Base-by-base conservation (phyloP, 1,140 invertebrate genomes). In the Drosophila mojavensis region DNA sequence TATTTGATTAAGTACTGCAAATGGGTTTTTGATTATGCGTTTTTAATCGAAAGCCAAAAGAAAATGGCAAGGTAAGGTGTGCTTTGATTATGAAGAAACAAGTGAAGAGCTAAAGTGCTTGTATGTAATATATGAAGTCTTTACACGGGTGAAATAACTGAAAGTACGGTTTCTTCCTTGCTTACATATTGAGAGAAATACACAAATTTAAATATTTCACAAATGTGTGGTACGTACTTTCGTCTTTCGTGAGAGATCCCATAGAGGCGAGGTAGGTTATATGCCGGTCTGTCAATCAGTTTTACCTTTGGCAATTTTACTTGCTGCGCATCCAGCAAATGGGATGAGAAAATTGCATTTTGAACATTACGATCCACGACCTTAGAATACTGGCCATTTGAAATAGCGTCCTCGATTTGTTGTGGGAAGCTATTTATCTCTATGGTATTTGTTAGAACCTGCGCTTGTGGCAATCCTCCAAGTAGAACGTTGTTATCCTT, bases 261-360 rank as follows among this genome's bases (percentile, higher is more conserved):
- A 89, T 95, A 96, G 63, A 94, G 92, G 79, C 96, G 93, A 11
- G 95, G 94, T 91, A 96, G 96, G 75, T 94, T 95, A 92, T 93
- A 97, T 24, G 94, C 94, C 47, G 96, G 96, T 81, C 95, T 94
- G 36, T 94, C 83, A 6, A 94, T 93, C 88, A 97, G 94, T 92
- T 95, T 95, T 1, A 94, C 93, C 93, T 95, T 96, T 9, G 96
- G 96, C 51, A 98, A 91, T 84, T 95, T 95, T 66, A 95, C 93
- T 91, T 97, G 96, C 81, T 96, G 93, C 39, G 96, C 94, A 93
- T 98, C 97, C 93, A 96, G 97, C 53, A 97, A 92, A 88, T 95
- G 95, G 1, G 96, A 94, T 61, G 94, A 94, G 69, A 95, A 91
- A 60, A 97, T 95, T 10, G 94, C 94, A 81, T 94, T 93, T 69